Base-by-base conservation (phyloP, 2,113 vertebrate species). In the Melanerpes aurifrons region DNA sequence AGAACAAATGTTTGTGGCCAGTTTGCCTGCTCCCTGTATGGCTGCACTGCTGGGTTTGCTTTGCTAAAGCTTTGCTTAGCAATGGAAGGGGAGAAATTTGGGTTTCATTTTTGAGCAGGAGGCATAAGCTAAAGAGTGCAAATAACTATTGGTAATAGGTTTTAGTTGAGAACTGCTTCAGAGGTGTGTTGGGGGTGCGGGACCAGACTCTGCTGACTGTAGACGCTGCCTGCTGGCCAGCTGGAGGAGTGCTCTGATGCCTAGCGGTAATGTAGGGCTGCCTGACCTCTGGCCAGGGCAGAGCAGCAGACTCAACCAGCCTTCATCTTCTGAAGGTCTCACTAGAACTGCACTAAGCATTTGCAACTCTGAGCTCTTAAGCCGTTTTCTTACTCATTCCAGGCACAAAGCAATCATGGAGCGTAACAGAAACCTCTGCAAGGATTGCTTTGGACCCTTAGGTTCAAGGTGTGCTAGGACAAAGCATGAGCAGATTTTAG, bases 241-340 rank as follows among this genome's bases (percentile, higher is more conserved):
- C 4, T 9, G 48, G 47, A 12, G 50, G 15, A 32, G 32, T 31
- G 35, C 50, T 47, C n/a, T 66, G 86, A 6, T 1, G 10, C 56
- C 3, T 29, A 14, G 45, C 3, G 1, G 24, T 50, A 12, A 15
- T 0, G 28, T 18, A 2, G 31, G 24, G 25, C 43, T 53, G 24
- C 25, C 54, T 50, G 53, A 37, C 26, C 9, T 13, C 43, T 47
- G 59, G 48, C 53, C 57, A 32, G 50, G 28, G 37, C 22, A 9
- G 67, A 54, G 18, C 70, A 71, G 32, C 58, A 63, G 54, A 3
- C 12, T 47, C 10, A 16, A 37, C 69, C n/a, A 73, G 56, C 18
- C 16, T 12, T 53, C 28, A 2, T 59, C 78, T 76, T 57, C n/a
- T 28, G 2, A 67, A 70, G 28, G 12, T 59, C 53, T 57, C 6